Evolutionary conservation across 2,888 invertebrate species (phyloP).

Genomic region (Digitonthophagus gazella): DNA sequence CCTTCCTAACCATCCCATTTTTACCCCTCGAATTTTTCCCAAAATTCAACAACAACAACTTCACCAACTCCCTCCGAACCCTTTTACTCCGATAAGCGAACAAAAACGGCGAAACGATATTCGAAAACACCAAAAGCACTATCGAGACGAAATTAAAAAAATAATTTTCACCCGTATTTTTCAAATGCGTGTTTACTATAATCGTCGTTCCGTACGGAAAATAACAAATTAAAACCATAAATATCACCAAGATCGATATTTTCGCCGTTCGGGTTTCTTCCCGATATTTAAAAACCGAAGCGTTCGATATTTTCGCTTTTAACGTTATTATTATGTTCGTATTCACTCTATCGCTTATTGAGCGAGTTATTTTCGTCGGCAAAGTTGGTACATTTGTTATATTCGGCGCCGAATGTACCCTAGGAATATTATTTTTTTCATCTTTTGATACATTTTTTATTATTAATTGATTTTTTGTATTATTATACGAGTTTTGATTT

Average conservation of each 20-base stretch:
- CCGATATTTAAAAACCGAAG: conserved; percentile 78
- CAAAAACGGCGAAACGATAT: conserved; percentile 68
- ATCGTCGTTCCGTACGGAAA: conserved; percentile 50
- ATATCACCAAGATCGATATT: conserved; percentile 76
- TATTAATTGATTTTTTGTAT: no score
- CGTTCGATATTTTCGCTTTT: conserved; percentile 78
- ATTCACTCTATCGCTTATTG: conserved; percentile 19
- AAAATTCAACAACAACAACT: conserved; percentile 49
- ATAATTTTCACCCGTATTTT: not conserved
- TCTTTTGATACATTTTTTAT: no score
- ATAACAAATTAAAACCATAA: conserved; percentile 61
- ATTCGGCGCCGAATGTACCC: conserved; percentile 44
- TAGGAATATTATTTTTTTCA: conserved; percentile 40
- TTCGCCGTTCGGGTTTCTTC: conserved; percentile 88
- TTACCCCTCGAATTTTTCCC: not conserved
- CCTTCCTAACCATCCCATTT: no score
- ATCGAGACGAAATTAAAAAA: conserved; percentile 56
- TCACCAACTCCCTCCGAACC: conserved; percentile 58
- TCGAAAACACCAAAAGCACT: conserved; percentile 60
- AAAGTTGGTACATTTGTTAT: not conserved
- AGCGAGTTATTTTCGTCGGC: not conserved
- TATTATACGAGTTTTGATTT: no score
- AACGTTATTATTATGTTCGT: conserved; percentile 68
- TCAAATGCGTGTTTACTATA: conserved; percentile 41
- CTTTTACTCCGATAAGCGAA: conserved; percentile 74